Conservation (phyloP, 37 sponge, comb jelly and placozoan species). For the Hexactinellida sp. region DNA sequence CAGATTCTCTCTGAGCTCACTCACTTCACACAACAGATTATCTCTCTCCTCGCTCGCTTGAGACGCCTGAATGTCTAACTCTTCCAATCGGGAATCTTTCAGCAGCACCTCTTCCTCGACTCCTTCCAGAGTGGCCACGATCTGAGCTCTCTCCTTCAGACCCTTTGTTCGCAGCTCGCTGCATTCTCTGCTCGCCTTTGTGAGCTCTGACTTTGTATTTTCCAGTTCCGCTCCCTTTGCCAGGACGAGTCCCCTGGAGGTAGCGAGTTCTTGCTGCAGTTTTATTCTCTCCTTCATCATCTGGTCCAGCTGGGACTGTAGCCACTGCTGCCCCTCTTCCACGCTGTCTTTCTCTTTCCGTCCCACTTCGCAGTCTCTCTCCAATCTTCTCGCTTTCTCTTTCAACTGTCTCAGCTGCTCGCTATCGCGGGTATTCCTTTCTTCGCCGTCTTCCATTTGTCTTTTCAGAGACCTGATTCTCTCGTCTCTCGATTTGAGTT, state of each 20-base stretch:
- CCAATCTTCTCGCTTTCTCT: not conserved
- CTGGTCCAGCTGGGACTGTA: constrained; percentile 3
- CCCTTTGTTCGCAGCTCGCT: not conserved
- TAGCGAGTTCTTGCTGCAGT: not conserved
- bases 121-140: not conserved
- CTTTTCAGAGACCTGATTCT: not conserved
- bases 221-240: not conserved
- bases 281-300: constrained; percentile 11
- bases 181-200: not conserved
- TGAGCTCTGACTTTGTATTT: not conserved
- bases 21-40: not conserved
- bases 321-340: not conserved
- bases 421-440: not conserved
- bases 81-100: constrained; percentile 4
- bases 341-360: not conserved
- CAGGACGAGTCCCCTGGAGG: not conserved
- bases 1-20: not conserved
- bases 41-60: not conserved
- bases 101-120: not conserved
- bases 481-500: not conserved
- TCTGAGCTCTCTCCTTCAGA: not conserved
- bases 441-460: not conserved
- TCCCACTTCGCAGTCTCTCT: not conserved
- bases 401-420: not conserved
- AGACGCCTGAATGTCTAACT: not conserved